phyloP scores from a whole-genome alignment of 1,140 invertebrate species.

The Cherax quadricarinatus region DNA sequence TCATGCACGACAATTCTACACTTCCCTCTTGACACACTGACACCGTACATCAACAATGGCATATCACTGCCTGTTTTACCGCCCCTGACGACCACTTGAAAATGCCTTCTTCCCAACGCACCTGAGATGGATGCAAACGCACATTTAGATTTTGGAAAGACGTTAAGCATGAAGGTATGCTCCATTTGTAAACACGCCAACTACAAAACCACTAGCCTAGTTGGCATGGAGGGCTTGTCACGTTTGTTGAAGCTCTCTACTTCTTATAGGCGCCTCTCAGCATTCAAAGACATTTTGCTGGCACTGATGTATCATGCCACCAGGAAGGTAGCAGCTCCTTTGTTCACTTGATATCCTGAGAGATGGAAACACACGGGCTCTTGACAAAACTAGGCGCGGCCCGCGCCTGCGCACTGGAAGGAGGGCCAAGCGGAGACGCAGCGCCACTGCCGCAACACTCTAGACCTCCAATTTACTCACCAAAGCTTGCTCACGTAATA shows the following conservation, averaged over 20 bases:
- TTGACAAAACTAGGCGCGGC: conserved; percentile 39
- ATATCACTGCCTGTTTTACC: not conserved
- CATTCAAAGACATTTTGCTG: not conserved
- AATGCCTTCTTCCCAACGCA: not conserved
- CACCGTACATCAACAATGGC: conserved; percentile 21
- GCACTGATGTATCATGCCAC: not conserved
- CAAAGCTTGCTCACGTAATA: not conserved
- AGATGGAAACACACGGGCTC: conserved; percentile 24
- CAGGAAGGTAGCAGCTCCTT: conserved; percentile 13
- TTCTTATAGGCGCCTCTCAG: not conserved
- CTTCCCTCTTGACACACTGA: conserved; percentile 29
- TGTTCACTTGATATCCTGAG: conserved; percentile 41
- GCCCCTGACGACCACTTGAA: not conserved
- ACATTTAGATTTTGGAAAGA: no score
- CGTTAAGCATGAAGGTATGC: not conserved
- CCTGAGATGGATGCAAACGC: not conserved
- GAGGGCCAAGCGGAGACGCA: conserved; percentile 8
- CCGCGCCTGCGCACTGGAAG: conserved; percentile 34
- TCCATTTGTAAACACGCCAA: not conserved
- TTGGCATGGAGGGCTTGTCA: not conserved
- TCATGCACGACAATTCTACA: conserved; percentile 28
- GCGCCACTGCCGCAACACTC: not conserved
- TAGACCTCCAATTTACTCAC: not conserved
- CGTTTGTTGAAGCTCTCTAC: not conserved
- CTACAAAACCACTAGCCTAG: conserved; percentile 6